Percentiles rank a stretch among this genome's conserved stretches.
phyloP scores from a whole-genome alignment of 2,113 vertebrate species.

The Lasiurus cinereus region DNA sequence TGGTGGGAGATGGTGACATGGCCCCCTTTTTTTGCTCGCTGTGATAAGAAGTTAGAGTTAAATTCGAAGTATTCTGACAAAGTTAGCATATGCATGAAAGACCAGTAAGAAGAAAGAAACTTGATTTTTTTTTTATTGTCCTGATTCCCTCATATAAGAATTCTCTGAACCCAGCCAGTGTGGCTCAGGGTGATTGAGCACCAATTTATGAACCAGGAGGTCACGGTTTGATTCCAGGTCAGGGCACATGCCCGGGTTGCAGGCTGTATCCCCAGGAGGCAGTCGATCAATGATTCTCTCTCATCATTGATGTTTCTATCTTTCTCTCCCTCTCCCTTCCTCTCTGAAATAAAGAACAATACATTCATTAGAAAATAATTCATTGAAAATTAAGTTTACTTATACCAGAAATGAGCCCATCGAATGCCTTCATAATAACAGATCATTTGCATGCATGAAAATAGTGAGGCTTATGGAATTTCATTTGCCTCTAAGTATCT shows the following conservation, averaged over 20 bases:
- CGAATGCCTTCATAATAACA: not conserved
- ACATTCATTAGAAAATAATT: not conserved
- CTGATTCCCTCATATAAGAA: not conserved
- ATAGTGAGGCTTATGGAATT: not conserved
- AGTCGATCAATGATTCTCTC: too few species aligned
- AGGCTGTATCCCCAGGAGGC: too few species aligned
- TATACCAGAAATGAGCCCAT: not conserved
- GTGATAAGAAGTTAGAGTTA: not conserved
- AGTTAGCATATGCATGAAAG: not conserved
- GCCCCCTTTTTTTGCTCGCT: not conserved
- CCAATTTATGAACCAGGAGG: too few species aligned
- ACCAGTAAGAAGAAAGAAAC: not conserved
- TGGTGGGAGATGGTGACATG: not conserved
- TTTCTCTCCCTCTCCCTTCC: too few species aligned
- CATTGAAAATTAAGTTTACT: not conserved
- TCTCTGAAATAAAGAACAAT: too few species aligned
- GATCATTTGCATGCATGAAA: not conserved
- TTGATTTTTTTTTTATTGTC: not conserved
- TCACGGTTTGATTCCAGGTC: too few species aligned
- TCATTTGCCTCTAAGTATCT: constrained; percentile 14
- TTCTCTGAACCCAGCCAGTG: not conserved
- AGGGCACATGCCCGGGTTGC: too few species aligned
- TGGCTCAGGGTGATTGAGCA: too few species aligned
- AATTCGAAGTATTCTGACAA: not conserved
- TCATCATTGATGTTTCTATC: too few species aligned